Evolutionary conservation across 2,888 invertebrate species (phyloP).

Genomic region (Chalcosyrphus nemorum): DNA sequence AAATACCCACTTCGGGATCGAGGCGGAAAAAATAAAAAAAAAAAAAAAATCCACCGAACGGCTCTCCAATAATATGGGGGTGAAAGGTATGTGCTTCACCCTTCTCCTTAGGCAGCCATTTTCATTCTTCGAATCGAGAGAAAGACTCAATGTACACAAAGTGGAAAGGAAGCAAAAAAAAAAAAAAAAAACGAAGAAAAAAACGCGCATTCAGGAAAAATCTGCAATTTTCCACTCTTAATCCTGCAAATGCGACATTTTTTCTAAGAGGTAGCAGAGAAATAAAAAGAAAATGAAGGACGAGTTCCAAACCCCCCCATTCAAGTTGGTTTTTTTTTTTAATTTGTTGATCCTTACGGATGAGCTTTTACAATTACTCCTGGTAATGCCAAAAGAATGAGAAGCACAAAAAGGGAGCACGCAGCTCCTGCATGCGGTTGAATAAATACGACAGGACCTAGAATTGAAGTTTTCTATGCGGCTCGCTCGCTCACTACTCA

Average conservation of each 20-base stretch:
- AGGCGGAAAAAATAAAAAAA: conserved; percentile 17
- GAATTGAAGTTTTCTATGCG: conserved; percentile 55
- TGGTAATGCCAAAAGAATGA: conserved; percentile 71
- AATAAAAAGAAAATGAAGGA: conserved; percentile 69
- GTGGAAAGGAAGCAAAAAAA: neutral
- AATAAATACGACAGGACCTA: conserved; percentile 71
- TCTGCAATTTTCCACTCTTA: conserved; percentile 73
- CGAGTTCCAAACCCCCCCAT: conserved; percentile 42
- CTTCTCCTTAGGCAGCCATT: conserved; percentile 57
- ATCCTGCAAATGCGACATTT: conserved; percentile 73
- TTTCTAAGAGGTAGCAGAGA: conserved; percentile 61
- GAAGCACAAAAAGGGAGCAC: conserved; percentile 67
- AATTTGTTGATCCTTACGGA: conserved; percentile 73
- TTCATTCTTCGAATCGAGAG: conserved; percentile 63
- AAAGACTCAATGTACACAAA: conserved; percentile 46
- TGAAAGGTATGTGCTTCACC: conserved; percentile 35
- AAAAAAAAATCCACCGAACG: conserved; percentile 5
- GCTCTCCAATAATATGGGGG: conserved; percentile 53
- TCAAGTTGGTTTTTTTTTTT: conserved; percentile 49
- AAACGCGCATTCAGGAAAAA: conserved; percentile 72
- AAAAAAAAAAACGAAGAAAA: conserved; percentile 9
- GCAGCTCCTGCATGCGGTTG: conserved; percentile 71
- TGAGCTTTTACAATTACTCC: conserved; percentile 73
- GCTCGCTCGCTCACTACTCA: conserved; percentile 14
- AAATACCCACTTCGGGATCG: conserved; percentile 48